Evolutionary conservation across 2,797 vertebrate species (phyloP).

Genomic region (Platyrinchus mystaceus): DNA sequence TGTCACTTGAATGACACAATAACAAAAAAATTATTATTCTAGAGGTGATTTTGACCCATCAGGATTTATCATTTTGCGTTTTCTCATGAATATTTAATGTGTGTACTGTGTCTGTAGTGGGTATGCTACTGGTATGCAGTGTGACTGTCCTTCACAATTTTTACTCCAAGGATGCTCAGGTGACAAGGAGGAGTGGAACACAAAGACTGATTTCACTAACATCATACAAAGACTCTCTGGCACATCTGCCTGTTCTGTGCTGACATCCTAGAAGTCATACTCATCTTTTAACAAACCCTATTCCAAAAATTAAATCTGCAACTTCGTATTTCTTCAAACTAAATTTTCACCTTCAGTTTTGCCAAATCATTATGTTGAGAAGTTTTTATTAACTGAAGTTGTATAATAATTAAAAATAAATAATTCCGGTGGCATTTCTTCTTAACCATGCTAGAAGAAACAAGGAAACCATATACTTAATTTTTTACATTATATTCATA

Average conservation of each 20-base stretch:
- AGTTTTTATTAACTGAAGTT: neutral
- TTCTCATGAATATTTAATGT: neutral
- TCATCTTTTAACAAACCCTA: neutral
- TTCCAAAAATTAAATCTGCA: neutral
- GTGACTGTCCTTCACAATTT: neutral
- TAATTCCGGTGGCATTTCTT: neutral
- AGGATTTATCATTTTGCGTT: neutral
- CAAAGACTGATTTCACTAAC: neutral
- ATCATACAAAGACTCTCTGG: neutral
- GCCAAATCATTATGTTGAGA: neutral
- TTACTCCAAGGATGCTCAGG: neutral
- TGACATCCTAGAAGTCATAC: neutral
- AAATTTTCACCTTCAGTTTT: neutral
- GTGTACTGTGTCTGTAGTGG: neutral
- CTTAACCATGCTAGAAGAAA: neutral
- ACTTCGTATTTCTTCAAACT: neutral
- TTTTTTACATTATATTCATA: neutral
- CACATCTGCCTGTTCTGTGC: accelerated
- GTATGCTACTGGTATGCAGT: neutral
- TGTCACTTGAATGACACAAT: neutral
- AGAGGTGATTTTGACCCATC: neutral
- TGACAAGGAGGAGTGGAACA: neutral
- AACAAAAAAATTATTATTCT: neutral
- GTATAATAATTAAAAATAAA: neutral
- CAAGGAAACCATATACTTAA: neutral